Conservation (phyloP, 2,113 vertebrate genomes). For the Campylorhamphus procurvoides region DNA sequence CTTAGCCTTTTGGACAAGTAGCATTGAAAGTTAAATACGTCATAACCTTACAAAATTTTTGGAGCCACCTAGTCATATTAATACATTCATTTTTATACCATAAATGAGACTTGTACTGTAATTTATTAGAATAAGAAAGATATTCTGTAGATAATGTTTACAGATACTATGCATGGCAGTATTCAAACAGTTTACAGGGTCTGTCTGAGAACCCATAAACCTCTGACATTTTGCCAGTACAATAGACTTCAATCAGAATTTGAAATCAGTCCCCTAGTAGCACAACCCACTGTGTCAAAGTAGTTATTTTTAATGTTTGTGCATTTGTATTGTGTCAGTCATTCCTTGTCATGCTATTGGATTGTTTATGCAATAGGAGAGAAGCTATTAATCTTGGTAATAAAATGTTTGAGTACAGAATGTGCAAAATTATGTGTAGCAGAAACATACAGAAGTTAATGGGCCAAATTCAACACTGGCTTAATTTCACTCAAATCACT, state of each 20-base stretch:
- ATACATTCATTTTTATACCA: neutral
- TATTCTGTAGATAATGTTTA: neutral
- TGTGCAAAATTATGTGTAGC: neutral
- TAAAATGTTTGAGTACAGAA: slow-evolving; percentile 25
- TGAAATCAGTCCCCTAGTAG: neutral
- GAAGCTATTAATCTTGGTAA: slow-evolving; percentile 34
- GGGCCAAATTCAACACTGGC: neutral
- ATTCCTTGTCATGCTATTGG: neutral
- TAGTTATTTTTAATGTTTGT: slow-evolving; percentile 7
- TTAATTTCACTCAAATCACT: neutral
- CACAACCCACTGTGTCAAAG: neutral
- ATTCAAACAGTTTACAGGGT: neutral
- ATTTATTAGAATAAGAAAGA: neutral
- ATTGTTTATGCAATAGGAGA: slow-evolving; percentile 22
- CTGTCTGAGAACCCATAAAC: neutral
- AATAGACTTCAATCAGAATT: neutral
- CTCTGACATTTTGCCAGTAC: neutral
- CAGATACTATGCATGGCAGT: neutral
- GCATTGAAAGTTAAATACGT: neutral
- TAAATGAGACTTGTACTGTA: neutral
- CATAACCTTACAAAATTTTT: neutral
- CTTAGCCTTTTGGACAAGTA: neutral
- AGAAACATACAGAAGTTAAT: slow-evolving; percentile 31
- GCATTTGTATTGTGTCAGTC: neutral
- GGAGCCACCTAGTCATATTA: neutral